Evolutionary conservation across 2,113 vertebrate species (phyloP).

Genomic region (Ictalurus punctatus): DNA sequence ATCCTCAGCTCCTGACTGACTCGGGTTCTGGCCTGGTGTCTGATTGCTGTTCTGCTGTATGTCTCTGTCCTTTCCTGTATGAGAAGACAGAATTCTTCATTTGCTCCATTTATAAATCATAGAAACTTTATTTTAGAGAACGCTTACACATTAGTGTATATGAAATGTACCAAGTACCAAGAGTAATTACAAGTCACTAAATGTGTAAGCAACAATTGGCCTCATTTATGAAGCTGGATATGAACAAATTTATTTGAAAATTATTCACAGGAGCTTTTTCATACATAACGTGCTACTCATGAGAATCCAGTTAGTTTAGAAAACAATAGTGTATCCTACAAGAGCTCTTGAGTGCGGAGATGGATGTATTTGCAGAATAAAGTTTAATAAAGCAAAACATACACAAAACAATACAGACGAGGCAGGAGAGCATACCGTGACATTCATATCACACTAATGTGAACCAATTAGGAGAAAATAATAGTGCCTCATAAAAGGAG

Average conservation of each 20-base stretch:
- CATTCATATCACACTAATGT: background rate
- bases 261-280: background rate
- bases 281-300: background rate
- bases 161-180: background rate
- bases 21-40: background rate
- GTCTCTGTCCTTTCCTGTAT: slow-evolving; percentile 2
- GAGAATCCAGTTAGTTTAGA: background rate
- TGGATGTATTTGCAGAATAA: too few relatives aligned
- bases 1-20: background rate
- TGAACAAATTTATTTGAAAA: background rate
- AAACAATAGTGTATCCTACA: background rate
- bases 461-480: background rate
- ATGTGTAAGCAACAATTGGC: background rate
- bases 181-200: background rate
- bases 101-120: background rate
- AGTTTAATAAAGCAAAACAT: too few relatives aligned
- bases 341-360: background rate
- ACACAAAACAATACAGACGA: too few relatives aligned
- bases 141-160: background rate
- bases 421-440: too few relatives aligned
- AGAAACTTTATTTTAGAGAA: background rate
- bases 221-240: background rate
- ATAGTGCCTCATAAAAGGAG: background rate
- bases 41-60: background rate
- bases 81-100: background rate